These are phyloP conservation scores for Andrena fulva DNA, from an alignment of 2,888 invertebrate genomes.

Conservation along the genomic window DNA sequence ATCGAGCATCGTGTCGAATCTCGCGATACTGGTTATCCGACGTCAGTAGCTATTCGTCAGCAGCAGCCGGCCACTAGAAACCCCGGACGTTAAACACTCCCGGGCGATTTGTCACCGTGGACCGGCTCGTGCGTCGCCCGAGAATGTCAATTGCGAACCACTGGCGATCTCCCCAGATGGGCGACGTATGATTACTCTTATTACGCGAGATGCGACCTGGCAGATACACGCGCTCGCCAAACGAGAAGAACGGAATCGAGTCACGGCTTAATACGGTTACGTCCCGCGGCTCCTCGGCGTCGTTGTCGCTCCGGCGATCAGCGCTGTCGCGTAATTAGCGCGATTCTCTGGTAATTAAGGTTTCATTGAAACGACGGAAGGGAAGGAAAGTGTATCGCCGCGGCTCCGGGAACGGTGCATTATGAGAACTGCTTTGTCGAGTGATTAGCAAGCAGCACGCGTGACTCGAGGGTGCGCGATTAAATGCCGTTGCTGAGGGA, in stretches of 20 bases:
- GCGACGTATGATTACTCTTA: slow-evolving; percentile 33
- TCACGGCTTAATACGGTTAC: slow-evolving; percentile 28
- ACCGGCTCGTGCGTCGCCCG: slow-evolving; percentile 50
- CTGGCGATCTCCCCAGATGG: slow-evolving; percentile 5
- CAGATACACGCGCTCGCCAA: slow-evolving; percentile 6
- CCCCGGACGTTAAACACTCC: slow-evolving; percentile 48
- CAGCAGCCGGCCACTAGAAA: slow-evolving; percentile 28
- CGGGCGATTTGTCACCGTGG: slow-evolving; percentile 58
- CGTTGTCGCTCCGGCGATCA: slow-evolving; percentile 8
- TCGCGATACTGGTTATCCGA: slow-evolving; percentile 49
- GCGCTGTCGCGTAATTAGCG: slow-evolving; percentile 22
- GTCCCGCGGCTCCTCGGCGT: not conserved
- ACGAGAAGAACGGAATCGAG: slow-evolving; percentile 2
- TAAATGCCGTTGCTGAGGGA: not conserved
- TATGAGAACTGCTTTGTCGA: not conserved
- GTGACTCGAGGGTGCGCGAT: not conserved
- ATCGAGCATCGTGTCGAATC: slow-evolving; percentile 42
- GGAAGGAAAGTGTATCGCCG: not conserved
- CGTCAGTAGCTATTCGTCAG: slow-evolving; percentile 44
- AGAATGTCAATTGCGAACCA: slow-evolving; percentile 53
- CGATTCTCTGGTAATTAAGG: slow-evolving; percentile 21
- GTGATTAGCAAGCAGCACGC: not conserved
- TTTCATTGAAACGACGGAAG: not conserved
- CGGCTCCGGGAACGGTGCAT: not conserved
- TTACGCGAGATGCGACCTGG: not conserved